Percentiles rank a stretch among this genome's conserved stretches.
phyloP scores from a whole-genome alignment of 2,113 vertebrate genomes.

The Platanista minor region DNA sequence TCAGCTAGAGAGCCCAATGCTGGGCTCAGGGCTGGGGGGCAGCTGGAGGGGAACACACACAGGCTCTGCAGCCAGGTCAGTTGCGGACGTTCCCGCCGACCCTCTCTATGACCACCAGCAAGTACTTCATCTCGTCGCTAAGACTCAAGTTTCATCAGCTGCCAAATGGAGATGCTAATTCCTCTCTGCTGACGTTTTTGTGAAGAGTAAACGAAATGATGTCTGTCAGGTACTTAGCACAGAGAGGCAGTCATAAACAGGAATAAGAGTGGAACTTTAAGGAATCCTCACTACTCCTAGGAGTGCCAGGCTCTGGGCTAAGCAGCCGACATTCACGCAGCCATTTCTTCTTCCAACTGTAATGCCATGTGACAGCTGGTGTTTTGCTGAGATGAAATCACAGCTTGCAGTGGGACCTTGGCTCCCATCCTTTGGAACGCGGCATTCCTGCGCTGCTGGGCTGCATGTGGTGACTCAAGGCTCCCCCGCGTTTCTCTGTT shows the following conservation, averaged over 20 bases:
- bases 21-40: background rate
- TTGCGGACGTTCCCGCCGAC: background rate
- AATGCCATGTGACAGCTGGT: background rate
- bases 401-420: conserved; percentile 1
- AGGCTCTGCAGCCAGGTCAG: too few relatives aligned
- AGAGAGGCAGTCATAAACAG: background rate
- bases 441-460: background rate
- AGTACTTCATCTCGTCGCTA: background rate
- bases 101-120: fast-evolving
- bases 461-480: background rate
- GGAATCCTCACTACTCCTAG: fast-evolving
- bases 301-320: background rate
- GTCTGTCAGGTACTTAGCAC: background rate
- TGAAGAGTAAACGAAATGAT: fast-evolving
- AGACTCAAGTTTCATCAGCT: background rate
- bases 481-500: background rate
- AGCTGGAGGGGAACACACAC: fast-evolving
- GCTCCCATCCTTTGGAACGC: background rate
- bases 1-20: fast-evolving
- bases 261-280: fast-evolving
- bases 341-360: background rate
- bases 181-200: too few relatives aligned
- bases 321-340: background rate
- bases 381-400: conserved; percentile 27
- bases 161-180: background rate